Evolutionary conservation across 2,888 invertebrate species (phyloP).

Genomic region (Cepaea hortensis): DNA sequence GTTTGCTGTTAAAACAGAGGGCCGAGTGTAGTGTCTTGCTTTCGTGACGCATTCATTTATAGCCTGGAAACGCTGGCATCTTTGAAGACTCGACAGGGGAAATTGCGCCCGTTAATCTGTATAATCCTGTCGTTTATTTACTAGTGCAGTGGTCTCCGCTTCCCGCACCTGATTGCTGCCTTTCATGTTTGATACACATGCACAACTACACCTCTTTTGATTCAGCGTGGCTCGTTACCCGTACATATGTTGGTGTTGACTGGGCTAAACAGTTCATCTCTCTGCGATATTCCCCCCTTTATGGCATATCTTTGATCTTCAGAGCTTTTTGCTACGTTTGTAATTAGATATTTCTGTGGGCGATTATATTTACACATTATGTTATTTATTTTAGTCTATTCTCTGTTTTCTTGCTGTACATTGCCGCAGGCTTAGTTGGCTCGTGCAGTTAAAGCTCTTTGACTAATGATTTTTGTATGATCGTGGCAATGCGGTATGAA

Average conservation of each 20-base stretch:
- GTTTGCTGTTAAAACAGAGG: no score
- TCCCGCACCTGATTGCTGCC: not conserved
- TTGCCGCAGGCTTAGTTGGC: no score
- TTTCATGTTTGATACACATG: not conserved
- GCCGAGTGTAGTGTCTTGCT: not conserved
- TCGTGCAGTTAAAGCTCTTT: no score
- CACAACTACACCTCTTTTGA: not conserved
- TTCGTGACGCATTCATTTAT: not conserved
- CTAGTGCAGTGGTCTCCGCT: not conserved
- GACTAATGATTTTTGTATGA: no score
- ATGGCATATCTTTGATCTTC: no score
- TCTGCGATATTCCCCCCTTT: no score
- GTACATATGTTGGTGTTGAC: not conserved
- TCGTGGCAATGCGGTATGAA: no score
- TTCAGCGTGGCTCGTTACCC: not conserved
- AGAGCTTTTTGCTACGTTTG: no score
- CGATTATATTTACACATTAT: no score
- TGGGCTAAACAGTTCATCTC: not conserved
- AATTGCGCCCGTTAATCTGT: not conserved
- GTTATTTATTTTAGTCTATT: no score
- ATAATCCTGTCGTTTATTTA: slow-evolving; percentile 15
- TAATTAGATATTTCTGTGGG: no score
- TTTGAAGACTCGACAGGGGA: not conserved
- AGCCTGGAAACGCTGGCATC: not conserved
- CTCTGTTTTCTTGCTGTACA: no score